Evolutionary conservation across 1,140 invertebrate genomes (phyloP).

Genomic region (Caenorhabditis brenneri): DNA sequence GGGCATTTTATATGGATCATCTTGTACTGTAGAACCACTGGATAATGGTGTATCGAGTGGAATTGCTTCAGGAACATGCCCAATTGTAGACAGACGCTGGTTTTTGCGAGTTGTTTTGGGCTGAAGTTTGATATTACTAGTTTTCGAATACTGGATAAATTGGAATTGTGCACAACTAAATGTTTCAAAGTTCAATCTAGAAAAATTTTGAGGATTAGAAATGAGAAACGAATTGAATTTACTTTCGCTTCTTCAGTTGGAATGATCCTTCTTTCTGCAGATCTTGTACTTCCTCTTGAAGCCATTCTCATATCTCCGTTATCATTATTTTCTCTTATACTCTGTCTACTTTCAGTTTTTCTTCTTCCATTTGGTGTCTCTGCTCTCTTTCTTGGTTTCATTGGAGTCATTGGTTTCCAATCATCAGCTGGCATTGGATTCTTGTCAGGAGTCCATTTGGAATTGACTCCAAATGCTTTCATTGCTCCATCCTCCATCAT

Average conservation of each 20-base stretch:
- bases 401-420: constrained; percentile 23
- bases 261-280: not conserved
- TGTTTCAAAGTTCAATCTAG: too few relatives aligned
- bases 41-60: not conserved
- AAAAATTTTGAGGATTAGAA: too few relatives aligned
- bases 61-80: not conserved
- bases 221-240: too few relatives aligned
- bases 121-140: too few relatives aligned
- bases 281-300: not conserved
- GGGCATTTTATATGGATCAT: constrained; percentile 32
- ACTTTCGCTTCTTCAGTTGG: not conserved
- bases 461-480: constrained; percentile 34
- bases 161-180: too few relatives aligned
- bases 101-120: not conserved
- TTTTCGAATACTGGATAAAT: too few relatives aligned
- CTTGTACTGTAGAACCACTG: not conserved
- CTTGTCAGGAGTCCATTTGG: constrained; percentile 21
- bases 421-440: constrained; percentile 17
- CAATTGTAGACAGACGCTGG: not conserved
- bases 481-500: constrained; percentile 26
- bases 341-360: constrained; percentile 11
- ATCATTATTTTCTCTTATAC: constrained; percentile 24
- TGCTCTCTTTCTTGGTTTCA: constrained; percentile 24
- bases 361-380: not conserved
- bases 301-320: not conserved